A percentile compares a stretch with the other conserved stretches of the same genome.
Conservation (phyloP, 1,140 invertebrate genomes). For the Cotesia vestalis region DNA sequence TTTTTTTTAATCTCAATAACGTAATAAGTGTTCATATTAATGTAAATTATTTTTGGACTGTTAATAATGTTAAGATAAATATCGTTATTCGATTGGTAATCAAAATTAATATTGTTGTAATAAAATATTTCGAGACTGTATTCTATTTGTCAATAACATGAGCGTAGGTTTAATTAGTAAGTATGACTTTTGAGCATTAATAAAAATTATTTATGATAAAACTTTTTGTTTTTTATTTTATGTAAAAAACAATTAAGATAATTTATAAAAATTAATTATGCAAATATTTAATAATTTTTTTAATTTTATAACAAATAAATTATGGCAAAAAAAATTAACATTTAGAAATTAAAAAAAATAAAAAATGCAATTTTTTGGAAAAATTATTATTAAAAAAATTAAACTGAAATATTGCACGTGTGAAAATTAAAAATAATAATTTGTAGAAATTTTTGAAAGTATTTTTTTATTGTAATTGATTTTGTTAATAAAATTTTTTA, state of each 20-base stretch:
- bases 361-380: too few relatives aligned
- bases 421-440: too few relatives aligned
- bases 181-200: background rate
- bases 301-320: too few relatives aligned
- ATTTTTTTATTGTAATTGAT: too few relatives aligned
- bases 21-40: background rate
- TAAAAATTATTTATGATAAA: conserved; percentile 1
- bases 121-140: conserved; percentile 38
- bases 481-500: too few relatives aligned
- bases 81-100: conserved; percentile 27
- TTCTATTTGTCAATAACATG: conserved; percentile 38
- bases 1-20: background rate
- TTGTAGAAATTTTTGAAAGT: too few relatives aligned
- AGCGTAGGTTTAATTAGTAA: background rate
- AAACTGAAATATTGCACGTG: too few relatives aligned
- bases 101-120: conserved; percentile 8
- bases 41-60: conserved; percentile 25
- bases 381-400: too few relatives aligned
- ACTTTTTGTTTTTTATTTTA: too few relatives aligned
- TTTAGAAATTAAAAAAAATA: too few relatives aligned
- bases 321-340: too few relatives aligned
- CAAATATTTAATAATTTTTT: too few relatives aligned
- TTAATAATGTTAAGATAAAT: conserved; percentile 20
- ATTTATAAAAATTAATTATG: background rate
- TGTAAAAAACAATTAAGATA: background rate